Evolutionary conservation across 2,797 vertebrate species (phyloP).

Genomic region (Myotis daubentonii): DNA sequence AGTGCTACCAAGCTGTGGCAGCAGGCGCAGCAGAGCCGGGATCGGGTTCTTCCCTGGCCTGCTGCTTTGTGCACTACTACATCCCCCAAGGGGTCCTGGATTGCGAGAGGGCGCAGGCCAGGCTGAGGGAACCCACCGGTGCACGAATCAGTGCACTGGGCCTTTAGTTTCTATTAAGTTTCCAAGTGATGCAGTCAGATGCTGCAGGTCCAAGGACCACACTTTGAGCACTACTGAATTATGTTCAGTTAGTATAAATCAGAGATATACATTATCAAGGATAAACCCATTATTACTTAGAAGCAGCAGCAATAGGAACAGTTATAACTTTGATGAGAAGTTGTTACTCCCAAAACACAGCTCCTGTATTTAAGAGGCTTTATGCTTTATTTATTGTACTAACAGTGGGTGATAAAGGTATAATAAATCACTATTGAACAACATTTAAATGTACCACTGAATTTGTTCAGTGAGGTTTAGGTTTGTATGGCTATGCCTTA

Average conservation of each 20-base stretch:
- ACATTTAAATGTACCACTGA: constrained; percentile 33
- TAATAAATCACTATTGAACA: neutral
- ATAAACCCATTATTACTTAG: neutral
- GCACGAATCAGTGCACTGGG: too few species aligned
- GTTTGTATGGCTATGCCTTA: neutral
- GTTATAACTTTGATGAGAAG: neutral
- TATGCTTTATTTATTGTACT: neutral
- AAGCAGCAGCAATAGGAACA: neutral
- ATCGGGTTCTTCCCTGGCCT: too few species aligned
- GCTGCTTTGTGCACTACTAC: too few species aligned
- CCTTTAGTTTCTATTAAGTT: neutral
- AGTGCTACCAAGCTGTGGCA: too few species aligned
- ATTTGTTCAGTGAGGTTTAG: constrained; percentile 23
- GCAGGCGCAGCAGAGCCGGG: too few species aligned
- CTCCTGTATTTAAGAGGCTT: neutral
- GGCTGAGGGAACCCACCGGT: too few species aligned
- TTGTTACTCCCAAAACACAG: neutral
- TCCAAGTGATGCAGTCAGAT: neutral
- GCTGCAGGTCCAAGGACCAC: neutral
- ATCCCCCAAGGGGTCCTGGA: too few species aligned
- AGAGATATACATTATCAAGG: neutral
- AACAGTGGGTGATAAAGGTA: neutral
- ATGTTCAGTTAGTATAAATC: neutral
- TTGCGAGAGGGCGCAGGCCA: too few species aligned
- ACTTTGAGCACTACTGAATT: neutral